These are phyloP conservation scores for Prorops nasuta DNA, from an alignment of 1,140 invertebrate genomes.

Conservation along the genomic window DNA sequence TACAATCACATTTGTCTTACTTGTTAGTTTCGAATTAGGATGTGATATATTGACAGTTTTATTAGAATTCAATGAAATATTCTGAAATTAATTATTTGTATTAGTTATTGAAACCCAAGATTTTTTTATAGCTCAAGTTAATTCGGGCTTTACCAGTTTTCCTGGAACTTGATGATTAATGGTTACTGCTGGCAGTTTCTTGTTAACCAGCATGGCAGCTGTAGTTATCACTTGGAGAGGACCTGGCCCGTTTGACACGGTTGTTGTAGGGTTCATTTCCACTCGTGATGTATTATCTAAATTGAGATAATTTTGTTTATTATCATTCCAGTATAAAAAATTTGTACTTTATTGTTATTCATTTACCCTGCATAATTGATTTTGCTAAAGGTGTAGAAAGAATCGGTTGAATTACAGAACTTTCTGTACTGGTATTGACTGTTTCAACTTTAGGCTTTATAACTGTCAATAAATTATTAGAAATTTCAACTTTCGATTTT, in stretches of 20 bases:
- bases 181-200: conserved; percentile 34
- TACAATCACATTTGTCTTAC: conserved; percentile 47
- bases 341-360: background rate
- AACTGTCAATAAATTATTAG: background rate
- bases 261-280: conserved; percentile 19
- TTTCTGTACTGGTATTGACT: conserved; percentile 15
- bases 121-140: background rate
- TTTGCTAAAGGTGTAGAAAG: conserved; percentile 16
- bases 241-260: conserved; percentile 38
- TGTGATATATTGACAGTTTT: conserved; percentile 38
- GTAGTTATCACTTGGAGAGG: conserved; percentile 27
- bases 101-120: background rate
- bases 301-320: conserved; percentile 11
- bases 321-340: background rate
- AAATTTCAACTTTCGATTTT: conserved; percentile 16
- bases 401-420: conserved; percentile 10
- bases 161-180: conserved; percentile 34
- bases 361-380: background rate
- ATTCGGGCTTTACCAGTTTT: conserved; percentile 34
- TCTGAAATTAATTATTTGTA: conserved; percentile 17
- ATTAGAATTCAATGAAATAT: conserved; percentile 31
- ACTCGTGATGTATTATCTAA: conserved; percentile 25
- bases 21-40: conserved; percentile 32
- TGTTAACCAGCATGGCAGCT: conserved; percentile 24
- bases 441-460: conserved; percentile 12